phyloP scores from a whole-genome alignment of 64 coral and sea anemone species.

The Stichodactyla helianthus region DNA sequence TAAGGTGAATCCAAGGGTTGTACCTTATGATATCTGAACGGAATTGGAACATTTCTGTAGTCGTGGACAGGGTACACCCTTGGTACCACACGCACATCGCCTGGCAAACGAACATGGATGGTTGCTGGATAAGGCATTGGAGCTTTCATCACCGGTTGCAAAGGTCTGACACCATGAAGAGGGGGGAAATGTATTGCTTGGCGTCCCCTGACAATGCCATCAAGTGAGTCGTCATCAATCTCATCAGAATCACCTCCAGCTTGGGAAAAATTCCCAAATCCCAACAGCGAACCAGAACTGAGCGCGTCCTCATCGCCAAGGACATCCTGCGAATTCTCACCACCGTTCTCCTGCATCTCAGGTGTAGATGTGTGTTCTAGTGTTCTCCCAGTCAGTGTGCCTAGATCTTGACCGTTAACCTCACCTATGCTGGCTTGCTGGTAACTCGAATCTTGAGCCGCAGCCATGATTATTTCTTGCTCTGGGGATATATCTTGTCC shows the following conservation, averaged over 20 bases:
- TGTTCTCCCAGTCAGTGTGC: not conserved
- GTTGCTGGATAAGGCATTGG: slow-evolving; percentile 31
- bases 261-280: not conserved
- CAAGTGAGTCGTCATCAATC: not conserved
- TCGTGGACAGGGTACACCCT: slow-evolving; percentile 15
- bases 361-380: not conserved
- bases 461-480: not conserved
- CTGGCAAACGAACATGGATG: slow-evolving; percentile 4
- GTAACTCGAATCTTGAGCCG: not conserved
- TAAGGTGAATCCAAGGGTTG: slow-evolving; percentile 34
- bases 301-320: not conserved
- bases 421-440: not conserved
- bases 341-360: not conserved
- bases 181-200: slow-evolving; percentile 23
- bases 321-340: not conserved
- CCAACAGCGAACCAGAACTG: not conserved
- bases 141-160: not conserved
- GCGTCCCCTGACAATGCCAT: not conserved
- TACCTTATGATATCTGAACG: slow-evolving; percentile 14
- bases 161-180: not conserved
- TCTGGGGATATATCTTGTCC: slow-evolving; percentile 1
- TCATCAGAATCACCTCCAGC: not conserved
- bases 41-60: slow-evolving; percentile 35
- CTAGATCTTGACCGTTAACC: not conserved
- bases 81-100: slow-evolving; percentile 8